Conservation (phyloP, 2,888 invertebrate species). For the Xestia sexstrigata region DNA sequence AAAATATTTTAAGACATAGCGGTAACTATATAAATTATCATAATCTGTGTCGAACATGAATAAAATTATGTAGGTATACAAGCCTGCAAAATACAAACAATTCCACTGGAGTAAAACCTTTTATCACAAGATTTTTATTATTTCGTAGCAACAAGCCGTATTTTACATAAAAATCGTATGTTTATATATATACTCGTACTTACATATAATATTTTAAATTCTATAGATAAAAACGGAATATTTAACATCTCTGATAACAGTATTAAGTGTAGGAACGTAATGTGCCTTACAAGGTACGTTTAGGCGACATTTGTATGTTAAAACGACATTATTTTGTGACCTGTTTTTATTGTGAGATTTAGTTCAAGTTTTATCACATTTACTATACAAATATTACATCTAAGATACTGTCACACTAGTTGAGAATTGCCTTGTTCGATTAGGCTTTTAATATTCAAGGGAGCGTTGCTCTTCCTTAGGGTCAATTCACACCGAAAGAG, state of each 20-base stretch:
- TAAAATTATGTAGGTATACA: constrained; percentile 39
- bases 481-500: too few relatives aligned
- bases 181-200: too few relatives aligned
- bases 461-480: background rate
- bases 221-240: constrained; percentile 18
- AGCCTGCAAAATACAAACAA: constrained; percentile 52
- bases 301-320: constrained; percentile 24
- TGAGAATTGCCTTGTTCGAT: background rate
- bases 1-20: constrained; percentile 31
- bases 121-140: constrained; percentile 34
- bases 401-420: background rate
- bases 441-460: background rate
- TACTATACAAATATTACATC: background rate
- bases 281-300: constrained; percentile 31
- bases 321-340: constrained; percentile 2
- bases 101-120: constrained; percentile 37
- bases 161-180: constrained; percentile 43
- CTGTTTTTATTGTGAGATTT: background rate
- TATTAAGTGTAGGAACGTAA: constrained; percentile 42
- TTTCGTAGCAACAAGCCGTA: constrained; percentile 24
- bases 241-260: constrained; percentile 33
- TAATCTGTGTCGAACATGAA: constrained; percentile 38
- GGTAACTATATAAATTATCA: constrained; percentile 44
- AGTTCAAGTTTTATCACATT: background rate
- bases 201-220: constrained; percentile 27